Percentiles rank a stretch among this genome's conserved stretches.
Conservation (phyloP, 2,113 vertebrate species). For the Perca schrenkii region DNA sequence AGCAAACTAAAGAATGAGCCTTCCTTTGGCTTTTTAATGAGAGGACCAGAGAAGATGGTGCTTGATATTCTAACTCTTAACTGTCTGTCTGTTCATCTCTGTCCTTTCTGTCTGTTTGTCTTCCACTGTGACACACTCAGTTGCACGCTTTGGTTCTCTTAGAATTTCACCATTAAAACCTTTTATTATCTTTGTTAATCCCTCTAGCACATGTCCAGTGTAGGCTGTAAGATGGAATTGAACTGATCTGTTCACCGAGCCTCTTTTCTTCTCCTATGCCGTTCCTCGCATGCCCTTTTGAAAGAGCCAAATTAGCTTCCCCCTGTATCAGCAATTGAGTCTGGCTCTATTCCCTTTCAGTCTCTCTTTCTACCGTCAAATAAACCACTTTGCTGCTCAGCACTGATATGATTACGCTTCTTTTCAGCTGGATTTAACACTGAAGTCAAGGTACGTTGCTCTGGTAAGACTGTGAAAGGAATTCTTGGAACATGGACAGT, state of each 20-base stretch:
- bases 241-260: conserved; percentile 66
- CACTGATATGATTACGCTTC: conserved; percentile 75
- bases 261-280: conserved; percentile 59
- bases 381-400: conserved; percentile 78
- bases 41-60: conserved; percentile 32
- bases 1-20: conserved; percentile 44
- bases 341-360: conserved; percentile 74
- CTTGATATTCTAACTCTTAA: conserved; percentile 28
- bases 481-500: conserved; percentile 58
- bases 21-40: conserved; percentile 52
- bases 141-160: conserved; percentile 38
- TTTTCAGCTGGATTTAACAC: conserved; percentile 75
- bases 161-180: conserved; percentile 62
- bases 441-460: conserved; percentile 54
- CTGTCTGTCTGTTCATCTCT: conserved; percentile 26
- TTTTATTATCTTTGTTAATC: conserved; percentile 71
- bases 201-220: conserved; percentile 59
- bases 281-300: conserved; percentile 72
- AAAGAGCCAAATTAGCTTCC: conserved; percentile 75
- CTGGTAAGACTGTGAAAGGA: conserved; percentile 57
- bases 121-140: conserved; percentile 29
- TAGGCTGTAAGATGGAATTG: conserved; percentile 64
- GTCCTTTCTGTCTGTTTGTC: conserved; percentile 44
- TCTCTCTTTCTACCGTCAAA: conserved; percentile 75
- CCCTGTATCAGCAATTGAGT: conserved; percentile 66